Percentiles rank a stretch among this genome's conserved stretches.
These are phyloP conservation scores for Pseudococcus jackbeardsleyi DNA, from an alignment of 2,888 invertebrate genomes.

Conservation along the genomic window DNA sequence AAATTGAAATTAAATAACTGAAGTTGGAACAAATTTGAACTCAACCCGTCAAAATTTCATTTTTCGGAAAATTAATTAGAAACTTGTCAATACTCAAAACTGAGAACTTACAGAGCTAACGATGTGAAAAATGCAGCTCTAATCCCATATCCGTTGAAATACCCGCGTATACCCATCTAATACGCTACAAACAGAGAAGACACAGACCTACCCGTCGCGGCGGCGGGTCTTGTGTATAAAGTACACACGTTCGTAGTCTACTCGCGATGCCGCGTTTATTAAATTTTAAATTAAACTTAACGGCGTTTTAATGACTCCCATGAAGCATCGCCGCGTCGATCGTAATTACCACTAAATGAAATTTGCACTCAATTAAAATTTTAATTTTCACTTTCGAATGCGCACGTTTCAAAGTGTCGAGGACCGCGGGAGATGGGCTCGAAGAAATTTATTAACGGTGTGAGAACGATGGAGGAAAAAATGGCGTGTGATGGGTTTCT, in stretches of 20 bases:
- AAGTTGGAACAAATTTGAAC: too few relatives aligned
- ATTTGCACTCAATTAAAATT: constrained; percentile 64
- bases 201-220: neutral
- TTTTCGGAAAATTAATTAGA: too few relatives aligned
- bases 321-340: constrained; percentile 46
- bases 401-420: neutral
- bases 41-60: too few relatives aligned
- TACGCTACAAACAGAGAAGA: neutral
- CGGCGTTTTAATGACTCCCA: constrained; percentile 60
- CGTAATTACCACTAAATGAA: constrained; percentile 61
- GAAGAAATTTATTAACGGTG: neutral
- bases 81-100: too few relatives aligned
- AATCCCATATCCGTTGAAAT: neutral
- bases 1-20: too few relatives aligned
- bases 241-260: neutral
- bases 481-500: too few relatives aligned
- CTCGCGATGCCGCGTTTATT: constrained; percentile 38
- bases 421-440: neutral
- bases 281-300: constrained; percentile 63
- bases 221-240: neutral
- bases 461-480: neutral
- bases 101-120: too few relatives aligned
- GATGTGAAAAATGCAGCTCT: too few relatives aligned
- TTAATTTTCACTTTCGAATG: constrained; percentile 50
- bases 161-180: neutral